Percentiles rank a stretch among this genome's conserved stretches.
phyloP scores from a whole-genome alignment of 1,140 invertebrate species.

The Psix sp. region DNA sequence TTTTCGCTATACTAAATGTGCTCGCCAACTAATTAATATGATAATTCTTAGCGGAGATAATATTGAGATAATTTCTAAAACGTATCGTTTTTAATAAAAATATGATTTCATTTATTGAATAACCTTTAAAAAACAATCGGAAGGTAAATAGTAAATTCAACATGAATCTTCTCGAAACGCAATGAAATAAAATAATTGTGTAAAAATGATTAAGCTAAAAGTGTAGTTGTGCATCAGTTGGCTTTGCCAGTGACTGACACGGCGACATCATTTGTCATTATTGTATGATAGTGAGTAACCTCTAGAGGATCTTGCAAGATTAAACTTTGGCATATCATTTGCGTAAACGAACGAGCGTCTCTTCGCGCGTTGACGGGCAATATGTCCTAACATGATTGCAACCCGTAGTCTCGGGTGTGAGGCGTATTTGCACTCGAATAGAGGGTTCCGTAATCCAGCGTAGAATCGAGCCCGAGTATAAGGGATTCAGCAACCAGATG shows the following conservation, averaged over 20 bases:
- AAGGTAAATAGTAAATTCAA: no score
- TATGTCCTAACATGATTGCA: constrained; percentile 75
- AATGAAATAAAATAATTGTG: no score
- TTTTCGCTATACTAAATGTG: no score
- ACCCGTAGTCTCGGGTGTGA: constrained; percentile 65
- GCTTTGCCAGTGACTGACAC: constrained; percentile 37
- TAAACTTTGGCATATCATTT: constrained; percentile 76
- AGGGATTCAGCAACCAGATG: constrained; percentile 63
- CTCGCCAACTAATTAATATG: no score
- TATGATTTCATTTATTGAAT: no score
- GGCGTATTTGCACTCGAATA: constrained; percentile 64
- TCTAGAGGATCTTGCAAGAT: constrained; percentile 72
- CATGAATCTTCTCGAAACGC: no score
- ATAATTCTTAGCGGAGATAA: no score
- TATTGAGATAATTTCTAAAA: no score
- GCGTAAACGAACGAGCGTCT: constrained; percentile 74
- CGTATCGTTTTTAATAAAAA: no score
- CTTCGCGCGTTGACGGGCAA: constrained; percentile 73
- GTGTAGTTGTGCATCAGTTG: no score
- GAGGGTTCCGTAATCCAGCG: constrained; percentile 54
- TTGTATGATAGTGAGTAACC: constrained; percentile 68
- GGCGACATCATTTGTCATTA: constrained; percentile 67
- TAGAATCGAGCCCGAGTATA: constrained; percentile 38
- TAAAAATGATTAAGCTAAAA: no score
- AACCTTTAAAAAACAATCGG: no score